These are phyloP conservation scores for Callaeas wilsoni DNA, from an alignment of 2,113 vertebrate genomes.

Conservation along the genomic window DNA sequence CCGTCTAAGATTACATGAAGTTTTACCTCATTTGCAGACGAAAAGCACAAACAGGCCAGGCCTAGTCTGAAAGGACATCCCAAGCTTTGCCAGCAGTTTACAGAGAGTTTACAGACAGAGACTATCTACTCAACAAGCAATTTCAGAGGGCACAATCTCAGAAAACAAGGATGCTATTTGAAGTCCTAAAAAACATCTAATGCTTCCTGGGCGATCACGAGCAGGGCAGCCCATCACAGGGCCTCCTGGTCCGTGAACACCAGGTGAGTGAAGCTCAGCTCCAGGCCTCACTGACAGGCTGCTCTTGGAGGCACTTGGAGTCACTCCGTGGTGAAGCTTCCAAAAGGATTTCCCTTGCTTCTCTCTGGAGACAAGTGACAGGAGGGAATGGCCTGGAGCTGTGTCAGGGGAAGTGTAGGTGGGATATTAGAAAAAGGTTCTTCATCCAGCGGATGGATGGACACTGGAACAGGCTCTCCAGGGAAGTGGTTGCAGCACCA, in stretches of 20 bases:
- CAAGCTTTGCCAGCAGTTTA: background rate
- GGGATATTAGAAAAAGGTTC: background rate
- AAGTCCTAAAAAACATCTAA: background rate
- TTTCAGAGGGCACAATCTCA: background rate
- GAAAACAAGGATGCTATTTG: background rate
- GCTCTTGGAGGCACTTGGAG: background rate
- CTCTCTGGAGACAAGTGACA: background rate
- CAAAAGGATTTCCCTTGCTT: accelerated
- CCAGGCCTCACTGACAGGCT: background rate
- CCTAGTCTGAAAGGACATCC: background rate
- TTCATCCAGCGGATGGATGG: background rate
- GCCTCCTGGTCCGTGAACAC: background rate
- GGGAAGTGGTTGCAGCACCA: background rate
- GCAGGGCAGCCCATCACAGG: too few species aligned
- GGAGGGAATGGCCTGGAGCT: background rate
- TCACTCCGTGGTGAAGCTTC: accelerated
- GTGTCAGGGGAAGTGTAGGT: background rate
- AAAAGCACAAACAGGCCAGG: background rate
- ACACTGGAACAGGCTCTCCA: too few species aligned
- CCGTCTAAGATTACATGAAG: background rate
- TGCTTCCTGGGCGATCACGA: accelerated
- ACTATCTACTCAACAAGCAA: accelerated
- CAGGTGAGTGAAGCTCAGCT: accelerated
- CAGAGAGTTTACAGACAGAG: background rate
- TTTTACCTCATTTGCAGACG: background rate